Base-by-base conservation (phyloP, 1,140 invertebrate species). In the Eupeodes corollae region DNA sequence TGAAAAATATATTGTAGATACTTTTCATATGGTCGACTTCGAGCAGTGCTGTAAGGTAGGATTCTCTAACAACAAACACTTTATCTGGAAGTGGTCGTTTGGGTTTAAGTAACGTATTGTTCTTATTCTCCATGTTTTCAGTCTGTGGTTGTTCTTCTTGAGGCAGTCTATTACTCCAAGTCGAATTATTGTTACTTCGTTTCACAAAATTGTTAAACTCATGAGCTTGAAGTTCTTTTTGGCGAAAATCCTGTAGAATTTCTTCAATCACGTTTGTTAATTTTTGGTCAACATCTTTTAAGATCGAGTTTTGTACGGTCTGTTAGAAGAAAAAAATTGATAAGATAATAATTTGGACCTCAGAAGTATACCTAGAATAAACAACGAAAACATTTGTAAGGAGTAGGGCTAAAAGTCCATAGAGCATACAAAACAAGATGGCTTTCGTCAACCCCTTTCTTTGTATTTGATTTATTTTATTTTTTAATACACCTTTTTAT, bases 1-100 rank as follows among this genome's bases (percentile, higher is more conserved):
- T 81, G n/a, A 84, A 73, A 67, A 89, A 90, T 43, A 91, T 82
- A 67, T 92, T 82, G 62, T 88, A 86, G 46, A 92, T 82, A 0
- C 86, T 85, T 57, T 75, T 74, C 49, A 91, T 82, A 65, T 93
- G 88, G 47, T 79, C 77, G 46, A 84, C 79, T 61, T 88, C 74
- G 54, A 88, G 78, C 26, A 92, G 71, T 30, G 86, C 83, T 2
- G 86, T 91, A 48, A 91, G 69, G 14, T 83, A 67, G 1, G 87
- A 90, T 56, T 84, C 78, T 45, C 87, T 71, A 12, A 71, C 56
- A 6, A 76, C 56, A 61, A 88, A 91, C 44, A 80, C 74, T 62
- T 82, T 84, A 18, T 79, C 76, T 21, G 75, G 74, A 75, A 57
- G 41, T 48, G 47, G 38, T 15, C n/a, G 2, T 41, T 41, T 41